phyloP scores from a whole-genome alignment of 2,888 invertebrate species.

The Oxycera nigricornis region DNA sequence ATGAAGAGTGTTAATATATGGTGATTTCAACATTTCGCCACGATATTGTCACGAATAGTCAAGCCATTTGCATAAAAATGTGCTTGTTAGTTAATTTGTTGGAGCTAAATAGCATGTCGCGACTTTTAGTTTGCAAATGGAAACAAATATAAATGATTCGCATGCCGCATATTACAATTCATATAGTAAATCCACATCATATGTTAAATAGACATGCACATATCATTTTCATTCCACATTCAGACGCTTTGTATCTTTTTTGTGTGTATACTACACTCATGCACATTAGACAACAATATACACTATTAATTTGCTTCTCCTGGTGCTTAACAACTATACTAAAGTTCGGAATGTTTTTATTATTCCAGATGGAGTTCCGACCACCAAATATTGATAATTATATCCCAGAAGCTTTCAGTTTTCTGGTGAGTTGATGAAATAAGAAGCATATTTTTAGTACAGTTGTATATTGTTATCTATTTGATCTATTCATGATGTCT shows the following conservation, averaged over 20 bases:
- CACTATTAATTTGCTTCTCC: constrained; percentile 12
- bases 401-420: constrained; percentile 59
- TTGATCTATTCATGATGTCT: no score
- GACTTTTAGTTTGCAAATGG: no score
- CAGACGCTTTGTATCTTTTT: constrained; percentile 15
- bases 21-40: not conserved
- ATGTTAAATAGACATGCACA: not conserved
- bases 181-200: not conserved
- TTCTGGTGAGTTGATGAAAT: constrained; percentile 55
- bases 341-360: constrained; percentile 45
- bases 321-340: constrained; percentile 42
- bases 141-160: no score
- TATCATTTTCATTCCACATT: not conserved
- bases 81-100: no score
- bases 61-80: constrained; percentile 13
- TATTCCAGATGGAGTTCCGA: constrained; percentile 58
- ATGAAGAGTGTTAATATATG: not conserved
- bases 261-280: not conserved
- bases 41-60: not conserved
- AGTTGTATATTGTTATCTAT: constrained; percentile 1
- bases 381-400: constrained; percentile 59
- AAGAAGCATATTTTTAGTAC: constrained; percentile 1
- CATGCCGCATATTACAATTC: no score
- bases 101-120: no score
- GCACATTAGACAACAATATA: not conserved